These are phyloP conservation scores for Chymomyza caudatula DNA, from an alignment of 2,888 invertebrate species.

Conservation along the genomic window DNA sequence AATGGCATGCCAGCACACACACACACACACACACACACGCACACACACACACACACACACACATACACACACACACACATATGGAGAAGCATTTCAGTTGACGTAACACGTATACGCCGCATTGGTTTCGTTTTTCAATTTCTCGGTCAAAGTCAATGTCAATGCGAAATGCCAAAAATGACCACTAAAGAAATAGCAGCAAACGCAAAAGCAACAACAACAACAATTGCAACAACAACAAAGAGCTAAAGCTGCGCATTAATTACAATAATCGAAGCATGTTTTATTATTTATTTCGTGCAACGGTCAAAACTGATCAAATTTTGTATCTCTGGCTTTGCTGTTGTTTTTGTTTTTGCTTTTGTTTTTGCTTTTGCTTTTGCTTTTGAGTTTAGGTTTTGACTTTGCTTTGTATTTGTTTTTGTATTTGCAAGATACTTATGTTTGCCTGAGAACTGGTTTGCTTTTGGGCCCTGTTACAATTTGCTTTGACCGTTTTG, in stretches of 20 bases:
- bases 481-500: not conserved
- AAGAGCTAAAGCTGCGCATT: conserved; percentile 10
- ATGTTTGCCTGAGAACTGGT: conserved; percentile 48
- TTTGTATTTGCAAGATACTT: conserved; percentile 6
- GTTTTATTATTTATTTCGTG: conserved; percentile 24
- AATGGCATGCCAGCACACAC: not conserved
- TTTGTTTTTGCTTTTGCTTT: not conserved
- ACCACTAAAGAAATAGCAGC: not conserved
- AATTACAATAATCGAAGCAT: conserved; percentile 1
- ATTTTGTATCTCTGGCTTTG: conserved; percentile 24
- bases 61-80: not conserved
- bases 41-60: not conserved
- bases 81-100: not conserved
- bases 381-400: not conserved
- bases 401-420: not conserved
- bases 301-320: conserved; percentile 53
- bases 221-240: conserved; percentile 17
- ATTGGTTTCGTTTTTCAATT: conserved; percentile 57
- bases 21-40: not conserved
- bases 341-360: not conserved
- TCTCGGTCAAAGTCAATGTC: conserved; percentile 75
- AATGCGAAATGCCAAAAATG: conserved; percentile 59
- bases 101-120: conserved; percentile 42
- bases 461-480: conserved; percentile 19
- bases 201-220: conserved; percentile 6